Evolutionary conservation across 2,888 invertebrate genomes (phyloP).

Genomic region (Chrysolina haemoptera): DNA sequence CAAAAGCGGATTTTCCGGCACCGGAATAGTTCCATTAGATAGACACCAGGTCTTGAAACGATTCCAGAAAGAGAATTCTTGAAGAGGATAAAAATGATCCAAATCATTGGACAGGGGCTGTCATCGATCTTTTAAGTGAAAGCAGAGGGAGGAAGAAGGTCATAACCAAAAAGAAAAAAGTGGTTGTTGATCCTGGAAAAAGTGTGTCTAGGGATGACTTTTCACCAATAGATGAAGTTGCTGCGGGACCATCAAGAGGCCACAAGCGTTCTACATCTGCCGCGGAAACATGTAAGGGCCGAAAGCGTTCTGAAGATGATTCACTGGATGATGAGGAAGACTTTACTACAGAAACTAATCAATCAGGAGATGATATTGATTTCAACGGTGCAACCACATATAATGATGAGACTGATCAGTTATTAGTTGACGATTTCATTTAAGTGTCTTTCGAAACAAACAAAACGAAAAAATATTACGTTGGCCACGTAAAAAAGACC

Average conservation of each 20-base stretch:
- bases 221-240: not conserved
- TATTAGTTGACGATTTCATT: not conserved
- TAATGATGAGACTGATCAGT: no score
- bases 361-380: no score
- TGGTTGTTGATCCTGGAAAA: not conserved
- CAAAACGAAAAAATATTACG: no score
- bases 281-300: not conserved
- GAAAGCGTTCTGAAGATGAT: not conserved
- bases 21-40: not conserved
- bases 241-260: not conserved
- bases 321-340: not conserved
- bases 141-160: not conserved
- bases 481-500: not conserved
- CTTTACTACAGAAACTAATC: not conserved
- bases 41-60: not conserved
- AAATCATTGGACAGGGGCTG: not conserved
- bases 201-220: not conserved
- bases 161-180: not conserved
- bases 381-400: no score
- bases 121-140: not conserved
- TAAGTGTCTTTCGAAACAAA: not conserved
- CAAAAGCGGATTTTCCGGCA: not conserved
- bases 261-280: not conserved
- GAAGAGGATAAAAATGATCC: not conserved
- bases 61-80: not conserved